Evolutionary conservation across 2,888 invertebrate species (phyloP), one percentile per base, ranked within the genome.

Genomic region (Zygothrica quintamaculata): DNA sequence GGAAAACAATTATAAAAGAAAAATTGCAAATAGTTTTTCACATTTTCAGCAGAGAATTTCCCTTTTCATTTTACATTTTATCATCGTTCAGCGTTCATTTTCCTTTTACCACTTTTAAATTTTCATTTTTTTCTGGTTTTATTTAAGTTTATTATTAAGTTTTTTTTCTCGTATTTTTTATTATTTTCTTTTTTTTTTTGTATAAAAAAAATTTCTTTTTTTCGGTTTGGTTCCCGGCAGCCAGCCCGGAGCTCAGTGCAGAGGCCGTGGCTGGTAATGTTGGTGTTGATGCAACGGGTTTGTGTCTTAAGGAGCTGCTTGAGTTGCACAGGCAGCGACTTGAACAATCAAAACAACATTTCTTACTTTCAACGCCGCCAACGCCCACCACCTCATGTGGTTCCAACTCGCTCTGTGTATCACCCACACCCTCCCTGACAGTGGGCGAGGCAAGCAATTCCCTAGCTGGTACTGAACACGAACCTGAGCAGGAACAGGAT

Each of bases 341-440:
- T 74, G 87, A 88, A 73, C 85, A 82, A 89, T 87, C 88, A 71
- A 89, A 89, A 82, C 88, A 88, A 87, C 85, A 84, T 81, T 89
- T 89, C 89, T 80, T 90, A 82, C 84, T 89, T 86, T 89, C 89
- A 78, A 84, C 89, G 67, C 79, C 90, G 71, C 82, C 89, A 52
- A 85, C 89, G 60, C 87, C 89, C 46, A 84, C 89, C 46, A 84
- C 77, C 16, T 84, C 86, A 46, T 87, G 80, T 53, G 84, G 88
- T 60, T 86, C 87, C 48, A 62, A 74, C 40, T 84, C 88, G 12
- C 75, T 77, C 39, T 80, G 80, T 52, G 85, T 72, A 37, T 74
- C 85, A 37, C 87, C 87, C 12, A 72, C 81, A 61, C 88, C 82
- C 16, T 62, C 73, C 1, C 42, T 78, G 9, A 65, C 73, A 87